Evolutionary conservation across 2,888 invertebrate genomes (phyloP).

Genomic region (Phyllotreta cruciferae): DNA sequence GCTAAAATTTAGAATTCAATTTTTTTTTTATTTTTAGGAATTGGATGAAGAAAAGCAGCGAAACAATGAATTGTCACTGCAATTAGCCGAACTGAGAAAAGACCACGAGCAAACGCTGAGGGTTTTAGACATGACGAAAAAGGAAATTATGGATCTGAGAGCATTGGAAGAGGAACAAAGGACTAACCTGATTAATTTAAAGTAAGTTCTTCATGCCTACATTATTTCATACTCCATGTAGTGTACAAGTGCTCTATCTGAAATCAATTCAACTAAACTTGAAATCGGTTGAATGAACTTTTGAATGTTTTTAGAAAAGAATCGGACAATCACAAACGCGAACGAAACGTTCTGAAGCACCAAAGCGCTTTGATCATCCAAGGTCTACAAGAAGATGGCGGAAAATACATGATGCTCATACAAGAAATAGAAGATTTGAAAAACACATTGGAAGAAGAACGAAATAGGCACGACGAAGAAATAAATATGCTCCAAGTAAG

Average conservation of each 20-base stretch:
- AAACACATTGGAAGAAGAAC: slow-evolving; percentile 68
- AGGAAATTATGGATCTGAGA: slow-evolving; percentile 69
- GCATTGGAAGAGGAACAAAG: slow-evolving; percentile 69
- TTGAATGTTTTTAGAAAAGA: slow-evolving; percentile 60
- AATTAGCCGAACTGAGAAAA: slow-evolving; percentile 62
- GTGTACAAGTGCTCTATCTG: no score
- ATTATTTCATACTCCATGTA: no score
- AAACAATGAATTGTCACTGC: slow-evolving; percentile 63
- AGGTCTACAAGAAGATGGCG: slow-evolving; percentile 66
- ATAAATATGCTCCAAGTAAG: slow-evolving; percentile 67
- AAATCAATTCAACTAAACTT: background rate
- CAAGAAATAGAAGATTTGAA: slow-evolving; percentile 70
- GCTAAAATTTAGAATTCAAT: background rate
- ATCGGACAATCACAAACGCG: slow-evolving; percentile 69
- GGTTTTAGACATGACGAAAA: slow-evolving; percentile 71
- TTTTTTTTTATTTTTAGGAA: slow-evolving; percentile 57
- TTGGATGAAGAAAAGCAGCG: slow-evolving; percentile 63
- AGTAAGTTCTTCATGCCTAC: slow-evolving; percentile 28
- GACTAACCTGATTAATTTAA: slow-evolving; percentile 56
- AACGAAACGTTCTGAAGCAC: slow-evolving; percentile 70
- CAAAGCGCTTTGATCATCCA: slow-evolving; percentile 70
- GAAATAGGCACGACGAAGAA: slow-evolving; percentile 64
- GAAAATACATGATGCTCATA: slow-evolving; percentile 64
- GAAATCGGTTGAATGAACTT: no score
- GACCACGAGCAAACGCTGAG: slow-evolving; percentile 70